Base-by-base conservation (phyloP, 2,888 invertebrate species). In the Prosapia bicincta region DNA sequence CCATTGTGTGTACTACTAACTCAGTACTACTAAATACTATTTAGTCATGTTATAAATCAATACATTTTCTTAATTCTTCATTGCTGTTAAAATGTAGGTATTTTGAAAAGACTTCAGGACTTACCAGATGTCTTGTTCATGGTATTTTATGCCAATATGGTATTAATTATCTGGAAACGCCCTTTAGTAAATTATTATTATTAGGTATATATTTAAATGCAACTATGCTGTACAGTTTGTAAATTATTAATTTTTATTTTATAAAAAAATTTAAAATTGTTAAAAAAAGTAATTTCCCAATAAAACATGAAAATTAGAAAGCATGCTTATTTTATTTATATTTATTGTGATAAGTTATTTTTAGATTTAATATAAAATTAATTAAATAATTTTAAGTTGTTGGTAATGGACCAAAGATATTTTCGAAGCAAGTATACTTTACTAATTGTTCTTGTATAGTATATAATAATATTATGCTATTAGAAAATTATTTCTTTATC, bases 391-490 rank as follows among this genome's bases (percentile, higher is more conserved):
- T 9, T 54, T 54, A 54, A 54, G 54, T 54, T 54, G 54, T 54
- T 54, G 54, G 54, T 54, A 54, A 54, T 54, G 54, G 54, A 54
- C 54, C 54, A 54, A 54, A 54, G 54, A 54, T 54, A 54, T 54
- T 54, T 54, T 54, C 54, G 20, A 54, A 54, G 54, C 54, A 54
- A 54, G 54, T 20, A 54, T 54, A 20, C 54, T 54, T 54, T 54
- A 20, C 54, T 54, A 54, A 20, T 54, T 54, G 54, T 20, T 54
- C 5, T 20, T 54, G 54, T 54, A 54, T 54, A 54, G 54, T 2
- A 54, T 54, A 54, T 54, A 54, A 54, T 20, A 54, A 20, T 54
- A 38, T 38, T 38, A 38, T 54, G 20, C 54, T 20, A 54, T 54
- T 54, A 54, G 54, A 20, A 20, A 54, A 54, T 54, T 20, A 54